These are phyloP conservation scores for Phrynocephalus forsythii DNA, from an alignment of 2,797 vertebrate genomes.

Conservation along the genomic window DNA sequence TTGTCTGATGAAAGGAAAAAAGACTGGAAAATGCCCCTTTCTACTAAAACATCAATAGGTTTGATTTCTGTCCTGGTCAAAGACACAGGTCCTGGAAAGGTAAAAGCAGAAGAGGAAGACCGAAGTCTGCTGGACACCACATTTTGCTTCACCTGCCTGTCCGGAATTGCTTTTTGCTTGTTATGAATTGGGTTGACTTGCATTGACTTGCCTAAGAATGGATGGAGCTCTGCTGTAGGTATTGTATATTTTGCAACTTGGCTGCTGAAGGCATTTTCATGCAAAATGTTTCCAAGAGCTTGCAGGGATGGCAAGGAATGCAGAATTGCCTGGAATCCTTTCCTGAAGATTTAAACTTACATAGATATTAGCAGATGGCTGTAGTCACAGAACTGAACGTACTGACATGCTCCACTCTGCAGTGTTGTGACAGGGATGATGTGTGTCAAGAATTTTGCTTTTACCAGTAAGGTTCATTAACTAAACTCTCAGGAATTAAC, in stretches of 20 bases:
- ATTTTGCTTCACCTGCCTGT: conserved; percentile 25
- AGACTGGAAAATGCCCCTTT: conserved; percentile 39
- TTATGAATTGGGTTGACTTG: conserved; percentile 22
- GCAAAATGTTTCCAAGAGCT: conserved; percentile 41
- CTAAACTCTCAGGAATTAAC: conserved; percentile 95
- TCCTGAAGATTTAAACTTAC: conserved; percentile 64
- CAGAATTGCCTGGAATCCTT: conserved; percentile 61
- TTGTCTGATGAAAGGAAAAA: conserved; percentile 33
- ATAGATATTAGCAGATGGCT: conserved; percentile 59
- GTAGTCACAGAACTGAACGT: conserved; percentile 40
- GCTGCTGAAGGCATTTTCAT: conserved; percentile 46
- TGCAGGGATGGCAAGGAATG: conserved; percentile 46
- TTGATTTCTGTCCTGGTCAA: conserved; percentile 29
- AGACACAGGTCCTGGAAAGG: conserved; percentile 19
- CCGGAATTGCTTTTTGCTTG: not conserved
- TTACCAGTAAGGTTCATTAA: conserved; percentile 91
- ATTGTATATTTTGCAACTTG: conserved; percentile 53
- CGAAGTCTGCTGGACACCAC: conserved; percentile 1
- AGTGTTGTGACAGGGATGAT: conserved; percentile 76
- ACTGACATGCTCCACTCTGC: conserved; percentile 61
- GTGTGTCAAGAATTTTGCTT: conserved; percentile 79
- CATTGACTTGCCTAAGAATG: conserved; percentile 28
- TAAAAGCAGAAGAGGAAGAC: conserved; percentile 41
- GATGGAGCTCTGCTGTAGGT: conserved; percentile 50
- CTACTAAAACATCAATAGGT: conserved; percentile 10